Conservation (phyloP, 1,140 invertebrate genomes). For the Aphaenogaster ashmeadi region DNA sequence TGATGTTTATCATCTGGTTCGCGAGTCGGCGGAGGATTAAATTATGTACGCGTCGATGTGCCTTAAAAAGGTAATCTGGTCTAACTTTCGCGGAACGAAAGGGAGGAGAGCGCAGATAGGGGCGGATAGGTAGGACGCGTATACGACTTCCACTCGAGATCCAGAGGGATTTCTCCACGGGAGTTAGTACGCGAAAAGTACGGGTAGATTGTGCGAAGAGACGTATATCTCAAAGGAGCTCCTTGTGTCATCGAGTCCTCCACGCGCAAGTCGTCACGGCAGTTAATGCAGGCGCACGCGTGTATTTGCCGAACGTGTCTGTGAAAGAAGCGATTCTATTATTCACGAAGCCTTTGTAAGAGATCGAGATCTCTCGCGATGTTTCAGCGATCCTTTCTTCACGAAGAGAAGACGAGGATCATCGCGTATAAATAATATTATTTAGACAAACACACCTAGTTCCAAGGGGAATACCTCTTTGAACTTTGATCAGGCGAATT, state of each 20-base stretch:
- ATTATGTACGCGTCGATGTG: slow-evolving; percentile 80
- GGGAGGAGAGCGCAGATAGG: not conserved
- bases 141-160: slow-evolving; percentile 58
- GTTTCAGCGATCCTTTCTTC: slow-evolving; percentile 15
- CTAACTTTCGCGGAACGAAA: slow-evolving; percentile 30
- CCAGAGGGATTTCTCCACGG: slow-evolving; percentile 39
- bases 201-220: slow-evolving; percentile 61
- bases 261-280: slow-evolving; percentile 37
- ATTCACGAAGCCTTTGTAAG: slow-evolving; percentile 69
- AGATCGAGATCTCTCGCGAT: slow-evolving; percentile 11
- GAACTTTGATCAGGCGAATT: slow-evolving; percentile 10
- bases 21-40: slow-evolving; percentile 76
- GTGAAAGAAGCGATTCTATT: slow-evolving; percentile 73
- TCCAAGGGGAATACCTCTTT: not conserved
- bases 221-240: slow-evolving; percentile 62
- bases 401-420: not conserved
- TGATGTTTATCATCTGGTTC: slow-evolving; percentile 83
- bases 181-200: slow-evolving; percentile 54
- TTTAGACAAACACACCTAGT: not conserved
- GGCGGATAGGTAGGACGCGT: slow-evolving; percentile 51
- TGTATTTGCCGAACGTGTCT: slow-evolving; percentile 66
- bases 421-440: slow-evolving; percentile 46
- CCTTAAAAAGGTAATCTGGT: slow-evolving; percentile 75
- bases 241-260: slow-evolving; percentile 1
- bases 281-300: slow-evolving; percentile 28